Evolutionary conservation across 2,888 invertebrate genomes (phyloP), one percentile per base, ranked within the genome.

Genomic region (Campaea margaritaria): DNA sequence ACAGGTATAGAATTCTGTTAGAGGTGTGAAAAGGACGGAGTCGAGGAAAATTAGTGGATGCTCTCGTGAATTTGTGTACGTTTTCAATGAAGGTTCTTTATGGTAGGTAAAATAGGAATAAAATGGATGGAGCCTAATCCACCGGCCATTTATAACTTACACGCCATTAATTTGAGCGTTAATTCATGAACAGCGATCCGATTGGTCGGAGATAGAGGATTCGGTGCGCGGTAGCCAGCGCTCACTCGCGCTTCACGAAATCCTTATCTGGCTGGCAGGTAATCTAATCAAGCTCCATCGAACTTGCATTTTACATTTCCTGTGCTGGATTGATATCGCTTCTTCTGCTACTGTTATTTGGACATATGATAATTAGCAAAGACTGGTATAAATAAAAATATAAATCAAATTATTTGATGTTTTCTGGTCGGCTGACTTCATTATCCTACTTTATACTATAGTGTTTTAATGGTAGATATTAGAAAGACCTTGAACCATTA

Each of bases 91-190:
- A 89, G 85, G 87, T 86, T 88, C 89, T 89, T 91, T 85, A 87
- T 86, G 86, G 90, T 90, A 91, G 91, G 91, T 90, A 91, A 91
- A 91, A 90, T 90, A 89, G 91, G 90, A 91, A 91, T 89, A 90
- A 92, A 91, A 89, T 81, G 89, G 89, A 89, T 89, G 85, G 86
- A 67, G 78, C 87, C 85, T 91, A 92, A 91, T 91, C 91, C 89
- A 72, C 70, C 84, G 83, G 88, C 90, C 91, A 92, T 92, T 91
- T 91, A 91, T 91, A 92, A 89, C 89, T 91, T 85, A 91, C 91
- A 91, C 90, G 86, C 89, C 91, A 92, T 92, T 92, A 92, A 91
- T 91, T 92, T 89, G 89, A 88, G 87, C 86, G 90, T 91, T 92
- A 91, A 91, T 89, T 90, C 82, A 81, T 82, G 85, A 81, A 82